Evolutionary conservation across 2,888 invertebrate species (phyloP), one percentile per base, ranked within the genome.

Genomic region (Criorhina ranunculi): DNA sequence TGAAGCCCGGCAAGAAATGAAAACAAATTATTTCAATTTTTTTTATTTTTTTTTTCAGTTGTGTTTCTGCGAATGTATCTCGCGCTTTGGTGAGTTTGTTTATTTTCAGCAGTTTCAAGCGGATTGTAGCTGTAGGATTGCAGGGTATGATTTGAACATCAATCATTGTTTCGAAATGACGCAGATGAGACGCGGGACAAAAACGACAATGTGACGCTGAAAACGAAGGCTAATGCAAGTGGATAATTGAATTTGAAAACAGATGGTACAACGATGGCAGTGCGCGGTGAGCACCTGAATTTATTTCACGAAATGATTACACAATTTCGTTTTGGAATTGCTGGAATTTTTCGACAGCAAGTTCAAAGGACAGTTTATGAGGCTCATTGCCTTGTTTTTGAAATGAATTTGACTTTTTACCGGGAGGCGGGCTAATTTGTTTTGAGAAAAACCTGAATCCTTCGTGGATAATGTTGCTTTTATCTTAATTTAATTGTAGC

Each of bases 1-100:
- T 70, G 51, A 12, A 76, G 49, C 76, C 33, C 40, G 46, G 6
- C 64, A 57, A 57, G 62, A 57, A 79, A 57, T 73, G 64, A 73
- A 83, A 83, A 79, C 73, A 79, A 83, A 83, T 79, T 83, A 75
- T 73, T 73, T 79, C 31, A 4, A 24, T 37, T 37, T 42, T 57
- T 57, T 55, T 33, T 55, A 17, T 62, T 49, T 19, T 44, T 40
- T 60, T 53, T 46, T 53, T 69, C 33, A 51, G 42, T 46, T 55
- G 55, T 57, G 24, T 4, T 24, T 4, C 24, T 57, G 42, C 46
- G 44, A 75, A 76, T 55, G 55, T 62, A 66, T 72, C 64, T 62
- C 42, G 55, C 49, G 51, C 42, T 59, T 70, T 70, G 69, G 57
- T 69, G 42, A 62, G 33, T 70, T 64, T 9, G 33, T 24, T 12